A percentile compares a stretch with the other conserved stretches of the same genome.
These are phyloP conservation scores for Oligia latruncula DNA, from an alignment of 2,888 invertebrate genomes.

Conservation along the genomic window DNA sequence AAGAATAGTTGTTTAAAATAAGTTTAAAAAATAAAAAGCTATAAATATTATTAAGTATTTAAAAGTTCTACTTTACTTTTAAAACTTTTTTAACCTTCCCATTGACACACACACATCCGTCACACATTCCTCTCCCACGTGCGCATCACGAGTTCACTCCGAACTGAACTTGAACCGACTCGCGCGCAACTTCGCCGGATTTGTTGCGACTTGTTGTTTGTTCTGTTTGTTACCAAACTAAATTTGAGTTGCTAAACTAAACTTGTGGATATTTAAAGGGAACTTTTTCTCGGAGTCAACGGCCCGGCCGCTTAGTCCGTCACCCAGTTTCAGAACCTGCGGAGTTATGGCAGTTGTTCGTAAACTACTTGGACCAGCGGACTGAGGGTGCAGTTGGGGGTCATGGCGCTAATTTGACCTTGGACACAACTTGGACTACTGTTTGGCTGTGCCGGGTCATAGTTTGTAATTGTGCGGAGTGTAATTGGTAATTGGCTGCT, in stretches of 20 bases:
- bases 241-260: slow-evolving; percentile 90
- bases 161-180: slow-evolving; percentile 88
- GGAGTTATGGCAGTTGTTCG: slow-evolving; percentile 90
- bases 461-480: slow-evolving; percentile 69
- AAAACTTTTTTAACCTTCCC: neutral
- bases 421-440: slow-evolving; percentile 84
- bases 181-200: slow-evolving; percentile 88
- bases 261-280: slow-evolving; percentile 90
- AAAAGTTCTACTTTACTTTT: neutral
- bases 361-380: slow-evolving; percentile 87
- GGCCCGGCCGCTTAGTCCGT: slow-evolving; percentile 89
- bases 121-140: slow-evolving; percentile 29
- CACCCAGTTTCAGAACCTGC: slow-evolving; percentile 89
- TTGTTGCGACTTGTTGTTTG: slow-evolving; percentile 89
- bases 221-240: slow-evolving; percentile 89
- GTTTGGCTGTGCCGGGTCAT: slow-evolving; percentile 74
- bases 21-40: neutral
- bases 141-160: slow-evolving; percentile 64
- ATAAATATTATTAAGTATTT: neutral
- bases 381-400: slow-evolving; percentile 87
- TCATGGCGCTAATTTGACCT: slow-evolving; percentile 89
- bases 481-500: slow-evolving; percentile 38
- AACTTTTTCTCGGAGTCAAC: slow-evolving; percentile 90
- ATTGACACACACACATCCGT: neutral
- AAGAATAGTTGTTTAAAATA: neutral